These are phyloP conservation scores for Pristionchus exspectatus DNA, from an alignment of 2,888 invertebrate genomes.

Conservation along the genomic window DNA sequence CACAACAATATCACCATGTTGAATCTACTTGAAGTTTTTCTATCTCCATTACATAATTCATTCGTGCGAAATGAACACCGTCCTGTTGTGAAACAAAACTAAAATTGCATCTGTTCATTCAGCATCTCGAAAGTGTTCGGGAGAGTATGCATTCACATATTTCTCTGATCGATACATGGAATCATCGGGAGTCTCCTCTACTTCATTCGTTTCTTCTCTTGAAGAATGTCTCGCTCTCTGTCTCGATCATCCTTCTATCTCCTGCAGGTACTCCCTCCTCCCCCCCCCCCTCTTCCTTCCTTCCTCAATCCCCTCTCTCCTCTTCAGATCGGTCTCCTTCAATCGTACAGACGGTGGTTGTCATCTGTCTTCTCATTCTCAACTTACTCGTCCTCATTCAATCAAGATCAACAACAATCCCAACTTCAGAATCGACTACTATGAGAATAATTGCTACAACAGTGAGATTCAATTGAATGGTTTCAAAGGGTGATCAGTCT, in stretches of 20 bases:
- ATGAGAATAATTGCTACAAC: slow-evolving; percentile 79
- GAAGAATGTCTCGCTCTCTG: slow-evolving; percentile 78
- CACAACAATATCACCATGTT: neutral
- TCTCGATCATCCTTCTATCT: slow-evolving; percentile 67
- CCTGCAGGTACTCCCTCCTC: slow-evolving; percentile 25
- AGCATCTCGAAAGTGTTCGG: slow-evolving; percentile 74
- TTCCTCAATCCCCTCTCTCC: neutral
- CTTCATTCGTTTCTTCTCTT: slow-evolving; percentile 59
- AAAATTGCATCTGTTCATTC: slow-evolving; percentile 54
- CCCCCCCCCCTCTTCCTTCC: neutral
- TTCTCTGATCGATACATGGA: slow-evolving; percentile 78
- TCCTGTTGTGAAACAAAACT: neutral
- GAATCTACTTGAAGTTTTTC: neutral
- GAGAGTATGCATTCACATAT: slow-evolving; percentile 78
- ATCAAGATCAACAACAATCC: slow-evolving; percentile 79
- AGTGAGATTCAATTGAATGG: slow-evolving; percentile 63
- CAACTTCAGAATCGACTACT: slow-evolving; percentile 79
- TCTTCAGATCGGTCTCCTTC: slow-evolving; percentile 77
- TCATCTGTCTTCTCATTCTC: slow-evolving; percentile 76
- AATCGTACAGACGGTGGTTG: slow-evolving; percentile 78
- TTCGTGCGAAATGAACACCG: neutral
- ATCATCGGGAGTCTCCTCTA: slow-evolving; percentile 32
- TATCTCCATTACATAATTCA: neutral
- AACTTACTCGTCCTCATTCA: slow-evolving; percentile 76
- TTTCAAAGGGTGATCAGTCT: neutral